Evolutionary conservation across 2,888 invertebrate species (phyloP).

Genomic region (Dyspetes luteomarginatus): DNA sequence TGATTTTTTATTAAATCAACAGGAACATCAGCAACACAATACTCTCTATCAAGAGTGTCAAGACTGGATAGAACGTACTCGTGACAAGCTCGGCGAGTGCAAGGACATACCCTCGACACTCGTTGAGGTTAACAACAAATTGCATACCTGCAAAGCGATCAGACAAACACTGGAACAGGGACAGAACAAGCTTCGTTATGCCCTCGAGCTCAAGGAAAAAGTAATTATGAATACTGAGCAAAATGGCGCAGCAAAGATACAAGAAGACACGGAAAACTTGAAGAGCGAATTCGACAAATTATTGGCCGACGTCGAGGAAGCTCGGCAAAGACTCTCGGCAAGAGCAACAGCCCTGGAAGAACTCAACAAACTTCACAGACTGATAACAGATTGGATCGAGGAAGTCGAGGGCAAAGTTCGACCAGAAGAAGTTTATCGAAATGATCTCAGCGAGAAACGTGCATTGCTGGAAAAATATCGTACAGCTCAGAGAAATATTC

Average conservation of each 20-base stretch:
- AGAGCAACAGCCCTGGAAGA: slow-evolving; percentile 93
- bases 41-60: slow-evolving; percentile 96
- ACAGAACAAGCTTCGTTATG: slow-evolving; percentile 92
- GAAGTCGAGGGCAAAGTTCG: slow-evolving; percentile 94
- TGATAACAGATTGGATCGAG: slow-evolving; percentile 93
- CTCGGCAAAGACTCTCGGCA: slow-evolving; percentile 89
- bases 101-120: slow-evolving; percentile 92
- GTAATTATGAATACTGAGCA: slow-evolving; percentile 97
- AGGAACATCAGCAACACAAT: slow-evolving; percentile 97
- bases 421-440: slow-evolving; percentile 89
- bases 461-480: slow-evolving; percentile 94
- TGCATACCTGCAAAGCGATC: slow-evolving; percentile 93
- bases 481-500: slow-evolving; percentile 92
- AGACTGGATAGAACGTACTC: slow-evolving; percentile 95
- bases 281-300: slow-evolving; percentile 96
- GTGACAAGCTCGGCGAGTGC: slow-evolving; percentile 93
- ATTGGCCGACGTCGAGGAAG: slow-evolving; percentile 91
- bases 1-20: slow-evolving; percentile 48
- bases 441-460: slow-evolving; percentile 96
- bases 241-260: slow-evolving; percentile 93
- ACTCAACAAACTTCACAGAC: slow-evolving; percentile 92
- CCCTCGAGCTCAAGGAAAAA: slow-evolving; percentile 95
- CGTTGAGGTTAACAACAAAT: slow-evolving; percentile 92
- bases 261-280: slow-evolving; percentile 95
- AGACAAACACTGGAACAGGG: slow-evolving; percentile 97